Base-by-base conservation (phyloP, 2,888 invertebrate species). In the Argyra leucocephala region DNA sequence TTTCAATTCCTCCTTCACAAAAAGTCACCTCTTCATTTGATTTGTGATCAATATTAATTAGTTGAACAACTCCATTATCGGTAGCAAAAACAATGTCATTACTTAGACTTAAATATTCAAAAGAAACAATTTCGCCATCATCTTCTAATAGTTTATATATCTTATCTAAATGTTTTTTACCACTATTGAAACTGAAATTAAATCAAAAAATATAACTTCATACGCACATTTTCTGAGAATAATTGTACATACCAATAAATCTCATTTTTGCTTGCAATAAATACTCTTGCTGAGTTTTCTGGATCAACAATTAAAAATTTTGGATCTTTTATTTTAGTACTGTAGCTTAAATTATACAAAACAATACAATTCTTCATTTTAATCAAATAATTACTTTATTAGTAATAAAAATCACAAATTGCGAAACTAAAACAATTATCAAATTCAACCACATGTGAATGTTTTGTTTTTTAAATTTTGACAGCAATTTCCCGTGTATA, bases 1-100 rank as follows among this genome's bases (percentile, higher is more conserved):
- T 82, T 73, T 84, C 76, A 66, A 81, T 76, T 12, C 78, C 79
- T 22, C 76, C 78, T 62, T 76, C 77, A 62, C 78, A 79, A 64
- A 72, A 79, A 0, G 76, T 76, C 2, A 78, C 76, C 36, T 76
- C 75, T 24, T 66, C 72, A 10, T 65, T 61, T 4, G 68, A 67
- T 21, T 71, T 67, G 0, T 72, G 73, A 3, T 71, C 69, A 0
- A 76, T 71, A 70, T 79, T 72, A 1, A 76, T 69, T 2, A 75
- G 67, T 15, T 76, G 26, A 31, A 78, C 74, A 61, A 75, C 74
- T 1, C 76, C 80, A 0, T 67, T 71, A 0, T 69, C 70, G 0
- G 76, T 75, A 2, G 78, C 79, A 57, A 78, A 67, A 66, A 79
- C 79, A 21, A 80, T 74, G 26, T 72, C 74, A 70, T 76, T 75